phyloP scores from a whole-genome alignment of 1,140 invertebrate genomes.

The Agraylea sexmaculata region DNA sequence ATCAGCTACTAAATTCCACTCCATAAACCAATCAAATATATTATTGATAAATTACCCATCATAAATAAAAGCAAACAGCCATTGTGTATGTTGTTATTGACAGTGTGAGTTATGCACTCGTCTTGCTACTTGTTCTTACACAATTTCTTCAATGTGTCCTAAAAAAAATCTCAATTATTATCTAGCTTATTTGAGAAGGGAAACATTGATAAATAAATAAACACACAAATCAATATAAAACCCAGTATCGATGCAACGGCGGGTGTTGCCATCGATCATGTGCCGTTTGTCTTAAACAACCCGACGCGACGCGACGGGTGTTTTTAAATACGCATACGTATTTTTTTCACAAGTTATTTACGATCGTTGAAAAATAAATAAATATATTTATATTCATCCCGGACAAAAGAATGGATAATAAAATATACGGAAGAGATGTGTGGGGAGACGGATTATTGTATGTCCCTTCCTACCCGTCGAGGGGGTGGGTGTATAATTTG shows the following conservation, averaged over 20 bases:
- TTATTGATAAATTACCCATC: conserved; percentile 34
- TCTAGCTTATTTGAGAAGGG: too few species aligned
- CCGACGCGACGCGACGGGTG: too few species aligned
- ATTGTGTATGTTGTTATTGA: conserved; percentile 36
- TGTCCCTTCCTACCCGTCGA: conserved; percentile 13
- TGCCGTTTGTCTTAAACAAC: conserved; percentile 23
- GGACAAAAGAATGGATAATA: not conserved
- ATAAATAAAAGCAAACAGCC: conserved; percentile 40
- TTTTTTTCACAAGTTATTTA: conserved; percentile 21
- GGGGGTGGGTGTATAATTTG: conserved; percentile 21
- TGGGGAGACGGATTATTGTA: conserved; percentile 13
- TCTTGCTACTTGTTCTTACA: too few species aligned
- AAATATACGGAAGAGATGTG: not conserved
- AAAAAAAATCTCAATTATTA: too few species aligned
- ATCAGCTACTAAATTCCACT: conserved; percentile 34
- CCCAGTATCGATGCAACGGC: too few species aligned
- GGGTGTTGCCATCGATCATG: conserved; percentile 22
- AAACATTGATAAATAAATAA: too few species aligned
- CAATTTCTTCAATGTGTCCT: too few species aligned
- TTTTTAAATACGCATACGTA: too few species aligned
- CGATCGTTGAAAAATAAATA: conserved; percentile 17
- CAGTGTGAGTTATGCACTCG: conserved; percentile 37
- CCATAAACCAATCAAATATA: conserved; percentile 39
- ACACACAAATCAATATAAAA: too few species aligned
- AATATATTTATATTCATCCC: conserved; percentile 17